Evolutionary conservation across 2,113 vertebrate genomes (phyloP), one percentile per base, ranked within the genome.

Genomic region (Struthio camelus): DNA sequence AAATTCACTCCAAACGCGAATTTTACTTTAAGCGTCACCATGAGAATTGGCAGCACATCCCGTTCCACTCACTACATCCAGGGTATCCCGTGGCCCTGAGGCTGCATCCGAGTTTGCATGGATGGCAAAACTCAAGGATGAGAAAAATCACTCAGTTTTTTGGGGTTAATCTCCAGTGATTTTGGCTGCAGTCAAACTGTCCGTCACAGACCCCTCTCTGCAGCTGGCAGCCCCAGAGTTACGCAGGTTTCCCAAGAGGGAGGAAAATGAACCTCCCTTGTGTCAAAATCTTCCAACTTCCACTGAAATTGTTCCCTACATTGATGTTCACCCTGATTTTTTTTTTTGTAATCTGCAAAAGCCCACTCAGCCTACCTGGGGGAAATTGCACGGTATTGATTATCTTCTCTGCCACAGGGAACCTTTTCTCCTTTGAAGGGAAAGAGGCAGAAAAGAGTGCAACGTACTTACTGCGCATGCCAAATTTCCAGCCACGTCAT

Each of bases 51-150:
- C 36, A 27, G 36, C 10, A 1, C 3, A 7, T 12, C 48, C 66
- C 5, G 2, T 2, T 54, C 67, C 56, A 50, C 11, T 36, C 82
- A 44, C 18, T 46, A 40, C 0, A 0, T 20, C 42, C 56, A 70
- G 28, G 61, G 28, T 20, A 23, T 90, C 72, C 48, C 0, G 0
- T 40, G 61, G 5, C 11, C 19, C 70, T 44, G 13, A 50, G 36
- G 66, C 61, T 59, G 18, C 20, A 61, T 24, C 28, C 64, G 66
- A 2, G 6, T 58, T 14, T 56, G n/a, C 69, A 91, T 6, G 46
- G 48, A 30, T 10, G 46, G 80, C 42, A 54, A 64, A 48, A 48
- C 46, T 48, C 46, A 48, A 18, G 19, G 46, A 48, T 48, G 46
- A 48, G 46, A 48, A 19, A 30, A 10, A 36, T 28, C 3, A 0